Evolutionary conservation across 2,797 vertebrate genomes (phyloP).

Genomic region (Fistularia commersonii): DNA sequence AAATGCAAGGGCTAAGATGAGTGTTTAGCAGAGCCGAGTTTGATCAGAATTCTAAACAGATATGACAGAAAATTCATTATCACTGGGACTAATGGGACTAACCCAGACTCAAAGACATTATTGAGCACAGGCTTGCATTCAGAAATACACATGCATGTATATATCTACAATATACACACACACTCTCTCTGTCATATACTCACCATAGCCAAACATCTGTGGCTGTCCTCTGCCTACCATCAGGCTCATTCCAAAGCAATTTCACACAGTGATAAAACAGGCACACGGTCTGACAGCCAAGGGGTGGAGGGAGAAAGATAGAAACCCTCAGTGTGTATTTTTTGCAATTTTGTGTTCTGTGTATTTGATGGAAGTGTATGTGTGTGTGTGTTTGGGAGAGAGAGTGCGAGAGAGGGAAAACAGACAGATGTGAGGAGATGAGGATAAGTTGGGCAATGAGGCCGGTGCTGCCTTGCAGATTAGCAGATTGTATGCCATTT

Average conservation of each 20-base stretch:
- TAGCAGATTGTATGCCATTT: conserved; percentile 59
- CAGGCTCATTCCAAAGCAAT: conserved; percentile 75
- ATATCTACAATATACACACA: conserved; percentile 28
- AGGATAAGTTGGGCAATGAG: conserved; percentile 62
- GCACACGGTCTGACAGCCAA: conserved; percentile 64
- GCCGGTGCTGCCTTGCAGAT: conserved; percentile 63
- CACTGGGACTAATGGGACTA: conserved; percentile 49
- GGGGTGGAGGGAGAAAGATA: conserved; percentile 23
- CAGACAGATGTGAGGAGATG: conserved; percentile 65
- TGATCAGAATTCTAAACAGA: conserved; percentile 34
- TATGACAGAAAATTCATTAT: conserved; percentile 41
- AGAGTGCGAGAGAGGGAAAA: neutral
- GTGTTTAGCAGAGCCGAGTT: conserved; percentile 28
- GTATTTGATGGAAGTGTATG: conserved; percentile 1
- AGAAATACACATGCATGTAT: conserved; percentile 18
- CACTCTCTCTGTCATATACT: conserved; percentile 15
- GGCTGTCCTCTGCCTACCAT: conserved; percentile 72
- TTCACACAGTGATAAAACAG: conserved; percentile 72
- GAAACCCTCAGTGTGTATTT: conserved; percentile 13
- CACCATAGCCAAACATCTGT: conserved; percentile 69
- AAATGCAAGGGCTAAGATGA: conserved; percentile 8
- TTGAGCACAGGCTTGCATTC: conserved; percentile 15
- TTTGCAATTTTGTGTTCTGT: conserved; percentile 6
- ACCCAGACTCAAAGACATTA: conserved; percentile 28
- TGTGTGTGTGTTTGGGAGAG: conserved; percentile 12